Conservation (phyloP, 2,888 invertebrate genomes). For the Dryococelus australis region DNA sequence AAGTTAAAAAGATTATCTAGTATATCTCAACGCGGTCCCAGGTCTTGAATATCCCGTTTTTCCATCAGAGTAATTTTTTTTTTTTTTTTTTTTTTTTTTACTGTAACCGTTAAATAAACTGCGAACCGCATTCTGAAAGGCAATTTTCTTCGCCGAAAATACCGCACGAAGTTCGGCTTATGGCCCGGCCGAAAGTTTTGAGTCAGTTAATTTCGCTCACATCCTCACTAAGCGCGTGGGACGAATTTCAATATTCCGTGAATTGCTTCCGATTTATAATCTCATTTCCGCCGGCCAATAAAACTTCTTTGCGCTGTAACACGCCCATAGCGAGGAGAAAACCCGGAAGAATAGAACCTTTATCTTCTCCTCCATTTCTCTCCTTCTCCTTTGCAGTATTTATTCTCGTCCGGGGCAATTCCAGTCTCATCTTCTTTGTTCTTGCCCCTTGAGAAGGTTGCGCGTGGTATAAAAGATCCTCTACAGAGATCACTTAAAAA, state of each 20-base stretch:
- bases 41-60: too few species aligned
- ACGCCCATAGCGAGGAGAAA: neutral
- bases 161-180: neutral
- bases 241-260: slow-evolving; percentile 7
- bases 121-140: neutral
- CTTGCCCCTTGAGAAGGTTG: neutral
- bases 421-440: neutral
- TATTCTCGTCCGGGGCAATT: neutral
- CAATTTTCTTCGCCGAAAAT: neutral
- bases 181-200: neutral
- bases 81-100: neutral
- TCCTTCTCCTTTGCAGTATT: neutral
- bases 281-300: neutral
- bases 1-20: too few species aligned
- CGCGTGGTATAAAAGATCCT: neutral
- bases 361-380: neutral
- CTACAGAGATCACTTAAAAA: neutral
- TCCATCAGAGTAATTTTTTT: neutral
- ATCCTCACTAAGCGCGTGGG: neutral
- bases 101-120: neutral
- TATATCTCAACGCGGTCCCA: too few species aligned
- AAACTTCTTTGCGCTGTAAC: neutral
- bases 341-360: neutral
- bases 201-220: neutral
- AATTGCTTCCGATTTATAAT: slow-evolving; percentile 16